Base-by-base conservation (phyloP, 2,888 invertebrate species). In the Sarcophaga carnaria region DNA sequence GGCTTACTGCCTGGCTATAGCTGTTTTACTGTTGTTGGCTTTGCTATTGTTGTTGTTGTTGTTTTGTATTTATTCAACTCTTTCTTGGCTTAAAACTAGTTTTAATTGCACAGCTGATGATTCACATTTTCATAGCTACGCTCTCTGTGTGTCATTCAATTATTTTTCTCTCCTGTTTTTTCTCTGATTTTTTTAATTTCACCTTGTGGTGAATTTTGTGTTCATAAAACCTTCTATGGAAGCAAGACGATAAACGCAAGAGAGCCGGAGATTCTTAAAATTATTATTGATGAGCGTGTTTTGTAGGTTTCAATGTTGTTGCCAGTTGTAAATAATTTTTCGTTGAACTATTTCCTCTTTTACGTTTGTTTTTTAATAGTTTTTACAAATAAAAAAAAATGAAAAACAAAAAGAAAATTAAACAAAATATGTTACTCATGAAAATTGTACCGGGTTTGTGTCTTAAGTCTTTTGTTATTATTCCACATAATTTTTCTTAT, bases 21-120 rank as follows among this genome's bases (percentile, higher is more conserved):
- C 37, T 37, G 37, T 37, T 37, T 37, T 8, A 8, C 8, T 10
- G 10, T 10, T 37, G 37, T 37, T 37, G 8, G 37, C 8, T 37
- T 37, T 37, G 8, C 37, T 22, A 22, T 22, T 37, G 37, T 37
- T 37, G 10, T 10, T 49, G 12, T 54, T 54, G 12, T 54, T 54
- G 11, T 49, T 12, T 49, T 14, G 49, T 14, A 49, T 47, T 27
- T 60, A 81, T 63, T 81, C 54, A 81, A 67, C 71, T 78, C 62
- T 12, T 75, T 22, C 63, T 71, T 54, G 54, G 4, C 17, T 81
- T 54, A 14, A 79, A 87, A 87, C 87, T 64, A 63, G 87, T 87
- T 87, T 84, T 63, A 72, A 87, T 81, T 81, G 84, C 87, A 81
- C 87, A 87, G 87, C 87, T 87, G 84, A 87, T 87, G 81, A 84